Evolutionary conservation across 2,113 vertebrate genomes (phyloP).

Genomic region (Monopterus albus): DNA sequence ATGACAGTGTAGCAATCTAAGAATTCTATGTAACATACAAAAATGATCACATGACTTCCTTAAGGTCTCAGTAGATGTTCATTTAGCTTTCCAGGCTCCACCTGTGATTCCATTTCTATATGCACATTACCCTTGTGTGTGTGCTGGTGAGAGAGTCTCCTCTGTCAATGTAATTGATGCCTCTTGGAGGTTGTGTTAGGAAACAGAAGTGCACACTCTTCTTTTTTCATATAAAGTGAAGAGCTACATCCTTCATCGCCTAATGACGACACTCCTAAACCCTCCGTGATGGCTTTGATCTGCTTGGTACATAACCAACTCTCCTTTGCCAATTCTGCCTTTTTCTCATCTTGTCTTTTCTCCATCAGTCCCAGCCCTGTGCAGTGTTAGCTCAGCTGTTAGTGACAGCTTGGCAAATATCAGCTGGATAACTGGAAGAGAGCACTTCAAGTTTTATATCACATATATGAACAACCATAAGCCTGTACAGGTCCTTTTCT

Average conservation of each 20-base stretch:
- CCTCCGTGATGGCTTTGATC: slow-evolving; percentile 4
- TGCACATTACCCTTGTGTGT: slow-evolving; percentile 38
- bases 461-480: slow-evolving; percentile 78
- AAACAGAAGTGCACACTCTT: slow-evolving; percentile 11
- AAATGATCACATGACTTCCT: too few relatives aligned
- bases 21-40: too few relatives aligned
- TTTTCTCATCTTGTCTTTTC: slow-evolving; percentile 29
- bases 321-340: slow-evolving; percentile 46
- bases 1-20: too few relatives aligned
- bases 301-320: slow-evolving; percentile 67
- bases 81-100: slow-evolving; percentile 21
- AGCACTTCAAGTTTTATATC: slow-evolving; percentile 73
- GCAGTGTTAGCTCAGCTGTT: slow-evolving; percentile 76
- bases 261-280: slow-evolving; percentile 13
- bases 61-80: slow-evolving; percentile 1
- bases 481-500: slow-evolving; percentile 41
- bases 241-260: slow-evolving; percentile 24
- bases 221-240: slow-evolving; percentile 16
- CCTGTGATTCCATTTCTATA: slow-evolving; percentile 44
- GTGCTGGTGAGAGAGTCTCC: slow-evolving; percentile 19
- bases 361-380: slow-evolving; percentile 52
- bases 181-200: slow-evolving; percentile 26
- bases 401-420: slow-evolving; percentile 79
- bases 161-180: slow-evolving; percentile 52
- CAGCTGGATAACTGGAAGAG: slow-evolving; percentile 77